Conservation (phyloP, 2,888 invertebrate species). For the Chirona hameri region DNA sequence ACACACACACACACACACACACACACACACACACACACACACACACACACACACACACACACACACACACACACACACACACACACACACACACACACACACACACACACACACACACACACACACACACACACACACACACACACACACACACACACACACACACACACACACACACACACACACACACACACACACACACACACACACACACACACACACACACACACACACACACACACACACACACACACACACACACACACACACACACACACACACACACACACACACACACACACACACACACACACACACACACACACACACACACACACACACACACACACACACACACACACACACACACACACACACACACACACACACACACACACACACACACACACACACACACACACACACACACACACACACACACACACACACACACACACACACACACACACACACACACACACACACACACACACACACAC, state of each 20-base stretch:
- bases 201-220: neutral
- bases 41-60: neutral
- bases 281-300: neutral
- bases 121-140: neutral
- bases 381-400: neutral
- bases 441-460: neutral
- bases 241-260: neutral
- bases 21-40: neutral
- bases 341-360: neutral
- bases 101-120: neutral
- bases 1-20: neutral
- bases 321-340: neutral
- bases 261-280: neutral
- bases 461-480: neutral
- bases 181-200: neutral
- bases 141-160: neutral
- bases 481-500: neutral
- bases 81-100: neutral
- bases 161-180: neutral
- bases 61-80: neutral
- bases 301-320: neutral
- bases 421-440: neutral
- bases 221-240: neutral
- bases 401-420: neutral
- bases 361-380: neutral